Base-by-base conservation (phyloP, 2,888 invertebrate genomes). In the Cephus spinipes region DNA sequence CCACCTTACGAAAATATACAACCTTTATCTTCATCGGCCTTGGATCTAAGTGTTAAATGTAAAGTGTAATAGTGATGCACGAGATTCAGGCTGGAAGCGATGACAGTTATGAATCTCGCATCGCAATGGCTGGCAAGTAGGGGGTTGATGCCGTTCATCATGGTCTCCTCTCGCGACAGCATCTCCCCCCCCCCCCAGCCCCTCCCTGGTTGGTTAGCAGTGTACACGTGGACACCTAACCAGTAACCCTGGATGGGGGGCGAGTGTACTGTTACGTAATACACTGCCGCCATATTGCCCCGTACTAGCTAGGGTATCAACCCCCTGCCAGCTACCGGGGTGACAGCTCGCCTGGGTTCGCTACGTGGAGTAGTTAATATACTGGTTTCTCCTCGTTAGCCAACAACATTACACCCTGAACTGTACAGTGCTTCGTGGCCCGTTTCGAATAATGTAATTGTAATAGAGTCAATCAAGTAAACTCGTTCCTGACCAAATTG, bases 91-190 rank as follows among this genome's bases (percentile, higher is more conserved):
- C 88, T 86, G 84, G 87, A 85, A 87, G 88, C 85, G 89, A 90
- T 88, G 90, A 89, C 89, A 89, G 89, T 90, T 90, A 88, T 90
- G 88, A 88, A 90, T 90, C 88, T 86, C 86, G 85, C 85, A 87
- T 87, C 82, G 88, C 84, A 84, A 83, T 85, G 84, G 84, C 81
- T 81, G 85, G 84, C 87, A 87, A 85, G 86, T 86, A 83, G 86
- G 85, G 86, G 87, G 55, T 55, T 55, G 88, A 87, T 85, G 87
- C 84, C 87, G 88, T 90, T 87, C 86, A 88, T 90, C 90, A 90
- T 86, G 80, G 75, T 68, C 74, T 55, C 55, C 69, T 55, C 68
- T 78, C 75, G 73, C 69, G 68, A 73, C 68, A 34, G 73, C 78
- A 79, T 68, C 77, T 76, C 77, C 79, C 33, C 77, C 0, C 77